A percentile compares a stretch with the other conserved stretches of the same genome.
Conservation (phyloP, 2,797 vertebrate species). For the Gila robusta region DNA sequence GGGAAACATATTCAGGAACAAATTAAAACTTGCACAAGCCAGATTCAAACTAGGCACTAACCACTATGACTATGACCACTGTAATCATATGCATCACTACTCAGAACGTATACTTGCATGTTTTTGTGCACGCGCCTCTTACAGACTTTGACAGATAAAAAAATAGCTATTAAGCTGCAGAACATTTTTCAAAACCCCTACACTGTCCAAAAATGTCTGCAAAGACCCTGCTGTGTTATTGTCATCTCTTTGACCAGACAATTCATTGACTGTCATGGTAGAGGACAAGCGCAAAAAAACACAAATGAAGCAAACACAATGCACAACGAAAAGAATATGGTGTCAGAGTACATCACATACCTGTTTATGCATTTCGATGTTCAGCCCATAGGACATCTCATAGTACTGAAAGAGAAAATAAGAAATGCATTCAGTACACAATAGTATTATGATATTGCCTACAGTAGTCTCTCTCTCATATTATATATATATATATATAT, state of each 20-base stretch:
- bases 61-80: constrained; percentile 31
- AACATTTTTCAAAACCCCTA: background rate
- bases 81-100: constrained; percentile 1
- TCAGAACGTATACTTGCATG: background rate
- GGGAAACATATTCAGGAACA: background rate
- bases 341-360: constrained; percentile 77
- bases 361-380: constrained; percentile 99
- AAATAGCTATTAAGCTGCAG: background rate
- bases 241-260: background rate
- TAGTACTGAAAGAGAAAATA: constrained; percentile 85
- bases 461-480: background rate
- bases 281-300: constrained; percentile 1
- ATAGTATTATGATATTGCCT: constrained; percentile 3
- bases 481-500: no score
- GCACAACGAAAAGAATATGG: background rate
- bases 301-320: constrained; percentile 33
- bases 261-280: background rate
- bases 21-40: constrained; percentile 1
- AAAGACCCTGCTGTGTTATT: background rate
- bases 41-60: background rate
- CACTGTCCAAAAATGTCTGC: background rate
- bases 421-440: constrained; percentile 38
- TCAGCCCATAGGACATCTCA: constrained; percentile 98
- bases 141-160: background rate
- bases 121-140: background rate